Evolutionary conservation across 2,888 invertebrate genomes (phyloP), one percentile per base, ranked within the genome.

Genomic region (Dexiosoma caninum): DNA sequence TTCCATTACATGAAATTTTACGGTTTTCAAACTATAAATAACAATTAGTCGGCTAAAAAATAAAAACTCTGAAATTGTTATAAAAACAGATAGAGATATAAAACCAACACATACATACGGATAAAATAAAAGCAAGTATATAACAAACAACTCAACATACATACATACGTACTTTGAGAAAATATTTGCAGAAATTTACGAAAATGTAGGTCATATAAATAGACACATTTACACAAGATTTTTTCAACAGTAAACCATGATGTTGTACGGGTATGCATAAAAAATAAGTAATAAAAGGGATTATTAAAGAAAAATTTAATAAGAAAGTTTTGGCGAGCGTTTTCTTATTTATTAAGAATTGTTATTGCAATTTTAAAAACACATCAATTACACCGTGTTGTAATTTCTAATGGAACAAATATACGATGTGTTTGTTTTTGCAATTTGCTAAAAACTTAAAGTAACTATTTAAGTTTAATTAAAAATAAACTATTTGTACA

Each of bases 11-110:
- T 70, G 62, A 57, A 77, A 64, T 77, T 77, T 62, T 77, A 77
- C 70, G 77, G 55, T 53, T 70, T 77, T 77, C 62, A 64, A 40
- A 77, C 55, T 49, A 77, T 77, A 77, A 77, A 77, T 70, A 77
- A 77, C 77, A 77, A 77, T 77, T 77, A 77, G 62, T 77, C 16
- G 40, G 57, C 14, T 21, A 14, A 16, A 46, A 67, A 40, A 67
- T 40, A 71, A 40, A 62, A 72, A 42, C 32, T 32, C 59, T 51
- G 60, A 72, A 44, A 53, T 35, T 42, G 19, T 62, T 53, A 16
- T 42, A 53, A 51, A 51, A 27, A 59, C 51, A 72, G 40, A 71
- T 71, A 60, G 21, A 51, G 40, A 72, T 53, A 62, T 53, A 40
- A 53, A 51, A 53, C 21, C 46, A 46, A 59, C 55, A 32, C 37